Conservation (phyloP, 2,113 vertebrate species). For the Neotoma lepida region DNA sequence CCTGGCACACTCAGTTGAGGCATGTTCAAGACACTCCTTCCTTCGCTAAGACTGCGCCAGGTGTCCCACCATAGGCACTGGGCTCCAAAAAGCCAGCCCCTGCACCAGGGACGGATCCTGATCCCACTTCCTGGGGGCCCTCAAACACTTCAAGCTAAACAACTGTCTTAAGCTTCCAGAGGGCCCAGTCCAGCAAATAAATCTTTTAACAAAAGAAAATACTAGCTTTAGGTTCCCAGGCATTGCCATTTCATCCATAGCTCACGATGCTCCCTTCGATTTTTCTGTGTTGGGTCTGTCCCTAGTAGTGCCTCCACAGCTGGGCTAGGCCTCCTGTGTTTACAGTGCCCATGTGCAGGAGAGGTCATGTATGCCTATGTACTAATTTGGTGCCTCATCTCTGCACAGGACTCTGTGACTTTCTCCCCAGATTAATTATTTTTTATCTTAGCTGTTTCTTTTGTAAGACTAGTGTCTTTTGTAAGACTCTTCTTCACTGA, state of each 20-base stretch:
- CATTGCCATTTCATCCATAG: neutral
- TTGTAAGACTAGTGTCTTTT: neutral
- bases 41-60: too few relatives aligned
- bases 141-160: too few relatives aligned
- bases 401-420: neutral
- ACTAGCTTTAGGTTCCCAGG: neutral
- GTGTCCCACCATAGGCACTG: too few relatives aligned
- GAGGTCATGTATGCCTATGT: neutral
- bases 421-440: neutral
- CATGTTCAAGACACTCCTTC: too few relatives aligned
- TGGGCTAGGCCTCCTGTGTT: too few relatives aligned
- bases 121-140: too few relatives aligned
- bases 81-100: too few relatives aligned
- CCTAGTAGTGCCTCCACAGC: neutral
- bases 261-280: neutral
- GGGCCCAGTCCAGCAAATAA: too few relatives aligned
- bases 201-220: too few relatives aligned
- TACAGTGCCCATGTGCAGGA: neutral
- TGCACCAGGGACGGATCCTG: too few relatives aligned
- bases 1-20: too few relatives aligned
- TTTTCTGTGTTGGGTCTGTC: neutral
- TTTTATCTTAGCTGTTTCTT: neutral
- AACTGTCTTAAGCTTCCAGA: too few relatives aligned
- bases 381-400: neutral
- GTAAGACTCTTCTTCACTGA: neutral